Evolutionary conservation across 92 coral and sea anemone genomes (phyloP), one percentile per base, ranked within the genome.

Genomic region (Nematostella vectensis): DNA sequence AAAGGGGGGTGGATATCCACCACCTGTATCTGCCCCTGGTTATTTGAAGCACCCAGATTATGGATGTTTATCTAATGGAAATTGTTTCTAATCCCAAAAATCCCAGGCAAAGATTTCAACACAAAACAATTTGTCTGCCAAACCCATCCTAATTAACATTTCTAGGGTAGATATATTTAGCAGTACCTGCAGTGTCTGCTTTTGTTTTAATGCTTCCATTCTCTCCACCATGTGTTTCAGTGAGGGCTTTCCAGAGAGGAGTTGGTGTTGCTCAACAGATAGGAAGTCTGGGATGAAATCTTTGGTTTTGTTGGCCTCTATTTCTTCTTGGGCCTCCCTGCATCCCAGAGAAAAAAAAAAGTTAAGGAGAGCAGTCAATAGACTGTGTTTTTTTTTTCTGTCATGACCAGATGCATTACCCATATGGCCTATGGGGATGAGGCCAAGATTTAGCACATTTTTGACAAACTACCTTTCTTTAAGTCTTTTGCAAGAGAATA

Each of bases 221-320:
- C 59, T 74, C 24, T 77, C 91, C 58, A 65, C 36, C 15, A 81
- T 43, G 19, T 66, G 75, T 66, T 74, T 70, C n/a, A 70, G 25
- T 8, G 88, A 69, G n/a, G 80, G 95, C 53, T 74, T 81, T 16
- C 89, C 86, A 54, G 89, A 82, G 25, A 89, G 75, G 55, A 89
- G 59, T 54, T 81, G 73, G 68, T 80, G 82, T 49, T 85, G 95
- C 21, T 82, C 79, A 25, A 74, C 54, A 27, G 97, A 89, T 27
- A 85, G 76, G 61, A 81, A 80, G 70, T 80, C 89, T 29, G 83
- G 85, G n/a, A 65, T 29, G 59, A 59, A 69, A 12, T 84, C 84
- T 54, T 57, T 57, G 56, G 23, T 55, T 37, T 75, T 65, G 21
- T 25, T 37, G 25, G 56, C 15, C 11, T 58, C 67, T 13, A 25